A percentile compares a stretch with the other conserved stretches of the same genome.
Evolutionary conservation across 2,888 invertebrate genomes (phyloP).

Genomic region (Coelinius sp.): DNA sequence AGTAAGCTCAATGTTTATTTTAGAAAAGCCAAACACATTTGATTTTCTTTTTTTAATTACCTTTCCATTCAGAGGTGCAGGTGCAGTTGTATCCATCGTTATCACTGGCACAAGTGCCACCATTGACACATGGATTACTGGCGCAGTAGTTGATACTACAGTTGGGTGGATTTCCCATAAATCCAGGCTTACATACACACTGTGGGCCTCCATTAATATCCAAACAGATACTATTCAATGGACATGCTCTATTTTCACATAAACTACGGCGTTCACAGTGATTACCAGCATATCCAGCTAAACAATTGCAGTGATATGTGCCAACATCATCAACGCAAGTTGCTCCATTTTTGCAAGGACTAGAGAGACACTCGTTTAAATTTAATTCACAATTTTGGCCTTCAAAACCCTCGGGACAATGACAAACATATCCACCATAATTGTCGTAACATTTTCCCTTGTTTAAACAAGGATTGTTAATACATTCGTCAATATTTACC

Average conservation of each 20-base stretch:
- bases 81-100: conserved; percentile 78
- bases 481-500: conserved; percentile 85
- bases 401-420: conserved; percentile 84
- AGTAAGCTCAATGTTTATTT: too few relatives aligned
- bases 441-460: conserved; percentile 86
- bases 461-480: conserved; percentile 79
- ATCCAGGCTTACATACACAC: conserved; percentile 80
- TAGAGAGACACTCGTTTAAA: conserved; percentile 74
- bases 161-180: conserved; percentile 67
- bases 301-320: conserved; percentile 75
- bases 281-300: conserved; percentile 73
- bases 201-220: conserved; percentile 71
- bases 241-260: conserved; percentile 75
- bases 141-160: conserved; percentile 75
- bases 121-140: conserved; percentile 82
- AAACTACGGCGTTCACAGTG: conserved; percentile 72
- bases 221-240: conserved; percentile 78
- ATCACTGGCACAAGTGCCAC: conserved; percentile 78
- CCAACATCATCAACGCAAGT: conserved; percentile 75
- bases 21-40: too few relatives aligned
- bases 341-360: conserved; percentile 77
- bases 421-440: conserved; percentile 85
- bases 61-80: conserved; percentile 80
- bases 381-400: conserved; percentile 83
- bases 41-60: too few relatives aligned